Percentiles rank a stretch among this genome's conserved stretches.
These are phyloP conservation scores for Aricia agestis DNA, from an alignment of 1,140 invertebrate genomes.

Conservation along the genomic window DNA sequence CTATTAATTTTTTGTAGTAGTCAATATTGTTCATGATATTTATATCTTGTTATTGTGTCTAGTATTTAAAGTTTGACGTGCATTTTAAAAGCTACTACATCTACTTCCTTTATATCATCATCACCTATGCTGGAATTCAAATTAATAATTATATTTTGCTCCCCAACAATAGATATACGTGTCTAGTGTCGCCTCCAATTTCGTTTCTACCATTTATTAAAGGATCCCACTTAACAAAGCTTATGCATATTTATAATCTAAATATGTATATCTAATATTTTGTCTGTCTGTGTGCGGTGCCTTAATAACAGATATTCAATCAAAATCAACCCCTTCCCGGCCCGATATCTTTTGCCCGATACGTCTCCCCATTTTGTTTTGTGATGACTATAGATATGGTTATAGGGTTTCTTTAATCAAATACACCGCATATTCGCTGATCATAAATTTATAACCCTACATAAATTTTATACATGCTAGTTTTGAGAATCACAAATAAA, in stretches of 20 bases:
- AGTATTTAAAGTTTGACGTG: background rate
- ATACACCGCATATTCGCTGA: slow-evolving; percentile 5
- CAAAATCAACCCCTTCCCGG: slow-evolving; percentile 69
- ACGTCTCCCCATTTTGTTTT: slow-evolving; percentile 60
- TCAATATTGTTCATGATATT: slow-evolving; percentile 8
- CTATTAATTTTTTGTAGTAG: background rate
- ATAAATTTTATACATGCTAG: background rate
- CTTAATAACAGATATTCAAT: slow-evolving; percentile 75
- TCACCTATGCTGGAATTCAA: background rate
- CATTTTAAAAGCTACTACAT: background rate
- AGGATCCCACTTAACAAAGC: slow-evolving; percentile 58
- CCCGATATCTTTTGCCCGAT: slow-evolving; percentile 63
- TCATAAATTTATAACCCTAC: background rate
- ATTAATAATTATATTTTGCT: slow-evolving; percentile 12
- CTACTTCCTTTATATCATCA: background rate
- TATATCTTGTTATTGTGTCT: background rate
- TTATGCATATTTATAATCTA: slow-evolving; percentile 74
- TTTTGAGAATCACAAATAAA: no score
- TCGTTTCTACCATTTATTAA: slow-evolving; percentile 23
- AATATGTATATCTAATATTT: slow-evolving; percentile 60
- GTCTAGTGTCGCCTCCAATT: background rate
- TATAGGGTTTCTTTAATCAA: slow-evolving; percentile 26
- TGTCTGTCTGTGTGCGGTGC: slow-evolving; percentile 61
- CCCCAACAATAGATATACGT: slow-evolving; percentile 3
- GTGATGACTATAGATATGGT: slow-evolving; percentile 39